Evolutionary conservation across 2,113 vertebrate species (phyloP).

Genomic region (Chloropsis hardwickii): DNA sequence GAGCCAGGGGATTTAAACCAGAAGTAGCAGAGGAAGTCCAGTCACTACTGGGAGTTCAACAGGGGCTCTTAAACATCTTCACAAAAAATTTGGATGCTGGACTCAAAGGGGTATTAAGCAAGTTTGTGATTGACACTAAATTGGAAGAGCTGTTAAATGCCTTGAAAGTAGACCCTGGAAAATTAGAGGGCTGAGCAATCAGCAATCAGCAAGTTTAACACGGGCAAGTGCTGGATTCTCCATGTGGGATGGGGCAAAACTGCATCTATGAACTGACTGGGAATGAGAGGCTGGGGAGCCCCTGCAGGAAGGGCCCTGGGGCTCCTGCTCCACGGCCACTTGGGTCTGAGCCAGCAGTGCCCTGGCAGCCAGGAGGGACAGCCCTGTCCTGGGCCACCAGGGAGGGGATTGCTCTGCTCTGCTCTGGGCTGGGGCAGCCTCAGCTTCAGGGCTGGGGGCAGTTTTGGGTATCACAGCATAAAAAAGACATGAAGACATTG

Average conservation of each 20-base stretch:
- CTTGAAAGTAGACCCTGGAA: not conserved
- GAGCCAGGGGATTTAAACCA: not conserved
- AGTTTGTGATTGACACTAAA: not conserved
- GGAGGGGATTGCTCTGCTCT: no score
- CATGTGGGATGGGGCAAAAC: not conserved
- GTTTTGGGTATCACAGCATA: not conserved
- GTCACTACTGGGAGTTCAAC: not conserved
- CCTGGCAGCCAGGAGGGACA: not conserved
- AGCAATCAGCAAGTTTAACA: not conserved
- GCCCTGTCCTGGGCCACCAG: not conserved
- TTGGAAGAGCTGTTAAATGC: not conserved
- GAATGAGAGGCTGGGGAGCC: not conserved
- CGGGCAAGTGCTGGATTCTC: not conserved
- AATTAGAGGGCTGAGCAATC: not conserved
- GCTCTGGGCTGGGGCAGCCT: not conserved
- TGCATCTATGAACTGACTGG: not conserved
- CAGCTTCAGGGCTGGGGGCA: not conserved
- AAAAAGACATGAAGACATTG: not conserved
- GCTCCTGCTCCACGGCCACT: no score
- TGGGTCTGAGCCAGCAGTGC: not conserved
- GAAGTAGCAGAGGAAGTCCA: not conserved
- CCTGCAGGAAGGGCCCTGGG: no score
- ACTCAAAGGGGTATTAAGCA: not conserved
- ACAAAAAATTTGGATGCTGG: not conserved
- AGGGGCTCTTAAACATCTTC: not conserved